Evolutionary conservation across 2,888 invertebrate genomes (phyloP).

Genomic region (Spodoptera littoralis): DNA sequence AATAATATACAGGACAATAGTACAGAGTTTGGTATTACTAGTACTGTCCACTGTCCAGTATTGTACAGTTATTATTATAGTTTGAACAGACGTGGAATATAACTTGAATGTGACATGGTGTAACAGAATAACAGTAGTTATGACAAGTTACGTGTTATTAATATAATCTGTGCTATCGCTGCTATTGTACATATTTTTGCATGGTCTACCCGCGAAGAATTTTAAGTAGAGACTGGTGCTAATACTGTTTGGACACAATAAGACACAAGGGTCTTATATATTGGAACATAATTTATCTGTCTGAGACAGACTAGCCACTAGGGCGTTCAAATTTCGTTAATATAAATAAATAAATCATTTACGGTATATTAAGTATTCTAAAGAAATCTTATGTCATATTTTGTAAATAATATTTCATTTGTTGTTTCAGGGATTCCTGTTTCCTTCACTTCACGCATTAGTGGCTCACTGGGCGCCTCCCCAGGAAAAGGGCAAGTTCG

Average conservation of each 20-base stretch:
- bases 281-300: too few relatives aligned
- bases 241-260: constrained; percentile 4
- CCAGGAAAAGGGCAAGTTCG: constrained; percentile 92
- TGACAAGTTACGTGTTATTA: constrained; percentile 25
- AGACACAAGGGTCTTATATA: neutral
- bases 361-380: too few relatives aligned
- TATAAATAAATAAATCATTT: too few relatives aligned
- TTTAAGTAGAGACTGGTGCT: constrained; percentile 6
- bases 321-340: too few relatives aligned
- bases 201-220: constrained; percentile 13
- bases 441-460: constrained; percentile 90
- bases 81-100: neutral
- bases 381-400: neutral
- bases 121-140: constrained; percentile 2
- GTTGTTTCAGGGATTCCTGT: constrained; percentile 87
- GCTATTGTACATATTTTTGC: constrained; percentile 26
- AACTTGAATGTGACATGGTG: neutral
- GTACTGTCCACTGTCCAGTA: too few relatives aligned
- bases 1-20: too few relatives aligned
- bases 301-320: too few relatives aligned
- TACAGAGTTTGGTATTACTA: too few relatives aligned
- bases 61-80: neutral
- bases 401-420: neutral
- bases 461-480: constrained; percentile 93
- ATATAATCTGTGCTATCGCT: constrained; percentile 22